Percentiles rank a stretch among this genome's conserved stretches.
These are phyloP conservation scores for Centropyge bicolor DNA, from an alignment of 2,797 vertebrate genomes.

Conservation along the genomic window DNA sequence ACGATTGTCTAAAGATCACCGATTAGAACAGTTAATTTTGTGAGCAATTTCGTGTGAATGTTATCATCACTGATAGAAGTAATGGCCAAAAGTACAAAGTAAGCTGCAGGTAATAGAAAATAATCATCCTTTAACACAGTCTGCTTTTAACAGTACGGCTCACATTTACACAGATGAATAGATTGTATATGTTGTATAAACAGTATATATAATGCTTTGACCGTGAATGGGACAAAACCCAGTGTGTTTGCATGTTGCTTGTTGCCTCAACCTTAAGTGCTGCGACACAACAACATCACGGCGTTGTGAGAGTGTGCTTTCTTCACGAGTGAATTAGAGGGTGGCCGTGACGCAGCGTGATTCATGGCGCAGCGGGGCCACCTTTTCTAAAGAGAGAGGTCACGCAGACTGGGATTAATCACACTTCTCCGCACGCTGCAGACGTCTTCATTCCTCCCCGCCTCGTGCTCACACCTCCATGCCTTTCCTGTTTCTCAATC, in stretches of 20 bases:
- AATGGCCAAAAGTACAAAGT: neutral
- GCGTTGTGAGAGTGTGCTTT: conserved; percentile 12
- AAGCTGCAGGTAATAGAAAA: neutral
- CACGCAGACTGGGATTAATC: conserved; percentile 51
- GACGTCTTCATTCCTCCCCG: conserved; percentile 35
- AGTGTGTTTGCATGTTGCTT: neutral
- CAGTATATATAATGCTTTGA: neutral
- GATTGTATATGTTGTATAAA: neutral
- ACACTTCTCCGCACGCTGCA: conserved; percentile 16
- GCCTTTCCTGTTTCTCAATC: conserved; percentile 12
- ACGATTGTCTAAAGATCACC: too few relatives aligned
- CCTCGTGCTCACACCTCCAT: conserved; percentile 13
- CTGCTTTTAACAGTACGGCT: neutral
- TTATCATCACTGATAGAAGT: too few relatives aligned
- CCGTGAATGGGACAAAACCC: neutral
- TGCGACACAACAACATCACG: neutral
- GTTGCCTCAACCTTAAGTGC: neutral
- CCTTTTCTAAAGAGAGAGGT: conserved; percentile 55
- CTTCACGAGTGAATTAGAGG: conserved; percentile 15
- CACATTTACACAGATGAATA: neutral
- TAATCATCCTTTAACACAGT: too few relatives aligned
- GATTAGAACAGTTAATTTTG: too few relatives aligned
- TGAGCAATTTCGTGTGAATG: too few relatives aligned
- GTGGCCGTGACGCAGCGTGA: conserved; percentile 25
- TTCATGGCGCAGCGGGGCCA: conserved; percentile 35